phyloP scores from a whole-genome alignment of 1,140 invertebrate species.

The Acyrthosiphon pisum region DNA sequence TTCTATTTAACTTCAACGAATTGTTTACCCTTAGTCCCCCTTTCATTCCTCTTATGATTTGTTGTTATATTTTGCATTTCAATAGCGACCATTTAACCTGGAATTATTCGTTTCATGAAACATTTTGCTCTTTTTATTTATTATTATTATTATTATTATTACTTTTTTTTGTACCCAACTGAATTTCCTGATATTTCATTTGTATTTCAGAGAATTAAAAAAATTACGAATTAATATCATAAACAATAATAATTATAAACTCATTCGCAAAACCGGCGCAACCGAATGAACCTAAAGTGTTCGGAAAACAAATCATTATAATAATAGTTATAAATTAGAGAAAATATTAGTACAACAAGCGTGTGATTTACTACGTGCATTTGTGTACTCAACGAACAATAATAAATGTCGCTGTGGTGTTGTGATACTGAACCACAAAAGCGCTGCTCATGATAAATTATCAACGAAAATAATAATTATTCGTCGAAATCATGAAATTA shows the following conservation, averaged over 20 bases:
- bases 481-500: too few species aligned
- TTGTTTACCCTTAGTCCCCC: background rate
- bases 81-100: constrained; percentile 38
- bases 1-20: background rate
- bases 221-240: background rate
- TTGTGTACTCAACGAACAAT: background rate
- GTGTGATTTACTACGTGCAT: background rate
- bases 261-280: background rate
- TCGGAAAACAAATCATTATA: background rate
- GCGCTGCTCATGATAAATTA: too few species aligned
- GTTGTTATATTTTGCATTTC: constrained; percentile 48
- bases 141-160: background rate
- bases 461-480: too few species aligned
- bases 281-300: background rate
- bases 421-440: background rate
- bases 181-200: background rate
- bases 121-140: background rate
- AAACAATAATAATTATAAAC: constrained; percentile 12
- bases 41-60: constrained; percentile 22
- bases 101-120: constrained; percentile 16
- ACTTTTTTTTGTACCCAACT: background rate
- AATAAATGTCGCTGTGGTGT: background rate
- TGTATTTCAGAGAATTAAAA: background rate
- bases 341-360: background rate
- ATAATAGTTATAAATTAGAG: background rate